Base-by-base conservation (phyloP, 2,888 invertebrate species). In the Drosophila percnosoma region DNA sequence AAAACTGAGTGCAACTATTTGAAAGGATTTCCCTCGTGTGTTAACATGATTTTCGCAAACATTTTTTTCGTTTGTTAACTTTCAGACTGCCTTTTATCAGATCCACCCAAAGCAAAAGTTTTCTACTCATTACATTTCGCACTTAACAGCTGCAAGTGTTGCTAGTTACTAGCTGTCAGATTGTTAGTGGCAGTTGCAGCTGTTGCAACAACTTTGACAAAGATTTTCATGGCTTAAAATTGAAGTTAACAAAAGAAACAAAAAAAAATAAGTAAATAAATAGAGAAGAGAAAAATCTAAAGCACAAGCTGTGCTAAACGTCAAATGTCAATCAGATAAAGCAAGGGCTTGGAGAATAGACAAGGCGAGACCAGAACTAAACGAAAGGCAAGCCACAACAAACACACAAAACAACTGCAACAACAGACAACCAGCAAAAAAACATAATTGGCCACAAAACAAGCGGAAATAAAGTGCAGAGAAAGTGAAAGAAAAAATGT, bases 321-420 rank as follows among this genome's bases (percentile, higher is more conserved):
- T 89, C 89, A 89, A 90, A 85, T 82, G 89, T 91, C 89, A 89
- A 85, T 91, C 91, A 87, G 67, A 77, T 67, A 67, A 63, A 54
- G 49, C 57, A 5, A 51, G 38, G 33, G 15, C 31, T 13, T 27
- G 2, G 21, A 8, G n/a, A 55, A 36, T 8, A 33, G 10, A 33
- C 36, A 21, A 45, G 4, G 7, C 15, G 27, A 34, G 11, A 64
- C 33, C 24, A 45, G 42, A 27, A 58, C 34, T 48, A 59, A 51
- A 54, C 66, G 48, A 48, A 68, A 34, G 31, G 5, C 45, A 40
- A 54, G 27, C 31, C 31, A 67, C 48, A 58, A n/a, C 24, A 21
- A 29, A 42, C 21, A 45, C 21, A 21, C 11, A 21, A 21, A 42
- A 45, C 45, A 21, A 4, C 21, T 21, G 4, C 21, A 45, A 42